These are phyloP conservation scores for Phaethon lepturus DNA, from an alignment of 2,113 vertebrate species.

Conservation along the genomic window DNA sequence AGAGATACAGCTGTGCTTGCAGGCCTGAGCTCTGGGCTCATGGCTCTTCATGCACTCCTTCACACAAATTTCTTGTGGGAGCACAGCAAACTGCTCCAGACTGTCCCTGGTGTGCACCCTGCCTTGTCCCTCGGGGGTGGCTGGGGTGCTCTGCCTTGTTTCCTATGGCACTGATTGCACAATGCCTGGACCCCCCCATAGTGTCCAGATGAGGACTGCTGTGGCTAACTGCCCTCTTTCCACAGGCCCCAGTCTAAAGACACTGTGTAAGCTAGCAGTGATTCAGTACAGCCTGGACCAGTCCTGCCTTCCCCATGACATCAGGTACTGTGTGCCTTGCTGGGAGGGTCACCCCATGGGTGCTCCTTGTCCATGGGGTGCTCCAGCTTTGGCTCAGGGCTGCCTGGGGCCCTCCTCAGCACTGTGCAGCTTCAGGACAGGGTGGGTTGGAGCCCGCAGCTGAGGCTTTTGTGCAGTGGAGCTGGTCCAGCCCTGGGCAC, in stretches of 20 bases:
- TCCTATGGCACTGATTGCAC: neutral
- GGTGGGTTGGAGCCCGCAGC: neutral
- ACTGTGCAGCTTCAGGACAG: neutral
- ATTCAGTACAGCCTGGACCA: slow-evolving; percentile 97
- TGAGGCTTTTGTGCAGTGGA: neutral
- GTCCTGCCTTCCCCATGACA: slow-evolving; percentile 95
- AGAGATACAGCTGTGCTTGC: neutral
- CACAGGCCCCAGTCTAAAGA: slow-evolving; percentile 96
- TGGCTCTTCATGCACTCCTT: neutral
- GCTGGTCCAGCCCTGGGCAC: neutral
- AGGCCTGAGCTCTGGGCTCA: neutral
- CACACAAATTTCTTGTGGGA: neutral
- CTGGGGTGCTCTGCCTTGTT: neutral
- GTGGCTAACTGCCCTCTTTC: slow-evolving; percentile 5
- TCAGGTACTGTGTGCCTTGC: slow-evolving; percentile 81
- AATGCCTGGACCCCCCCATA: neutral
- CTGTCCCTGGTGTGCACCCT: neutral
- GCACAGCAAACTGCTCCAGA: neutral
- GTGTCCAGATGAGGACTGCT: neutral
- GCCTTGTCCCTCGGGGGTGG: neutral
- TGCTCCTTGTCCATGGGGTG: neutral
- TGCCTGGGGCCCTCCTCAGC: neutral
- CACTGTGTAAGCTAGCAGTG: slow-evolving; percentile 96
- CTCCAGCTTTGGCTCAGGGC: neutral
- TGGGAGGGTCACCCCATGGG: neutral